These are phyloP conservation scores for Stenichneumon culpator DNA, from an alignment of 2,888 invertebrate species.

Conservation along the genomic window DNA sequence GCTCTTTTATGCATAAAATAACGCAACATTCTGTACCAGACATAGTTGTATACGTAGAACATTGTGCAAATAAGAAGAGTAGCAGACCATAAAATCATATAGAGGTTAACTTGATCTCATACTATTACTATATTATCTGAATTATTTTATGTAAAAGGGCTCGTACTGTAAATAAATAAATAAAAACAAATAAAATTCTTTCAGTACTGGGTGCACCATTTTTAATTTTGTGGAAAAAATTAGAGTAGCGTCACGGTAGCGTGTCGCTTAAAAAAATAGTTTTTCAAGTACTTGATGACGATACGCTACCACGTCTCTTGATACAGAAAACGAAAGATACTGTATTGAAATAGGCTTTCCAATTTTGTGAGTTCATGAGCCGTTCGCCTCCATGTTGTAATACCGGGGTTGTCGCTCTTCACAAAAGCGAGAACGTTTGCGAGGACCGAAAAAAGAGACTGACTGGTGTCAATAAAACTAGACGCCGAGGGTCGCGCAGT, in stretches of 20 bases:
- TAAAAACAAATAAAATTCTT: too few relatives aligned
- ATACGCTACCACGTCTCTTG: background rate
- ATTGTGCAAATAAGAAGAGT: slow-evolving; percentile 37
- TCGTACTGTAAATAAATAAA: too few relatives aligned
- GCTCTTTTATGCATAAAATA: slow-evolving; percentile 69
- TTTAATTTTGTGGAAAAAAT: too few relatives aligned
- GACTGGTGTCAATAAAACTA: slow-evolving; percentile 75
- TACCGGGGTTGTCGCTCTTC: slow-evolving; percentile 16
- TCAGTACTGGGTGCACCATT: too few relatives aligned
- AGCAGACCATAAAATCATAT: slow-evolving; percentile 40
- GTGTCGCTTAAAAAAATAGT: background rate
- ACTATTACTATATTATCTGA: too few relatives aligned
- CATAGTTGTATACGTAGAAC: slow-evolving; percentile 35
- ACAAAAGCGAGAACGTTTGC: slow-evolving; percentile 12
- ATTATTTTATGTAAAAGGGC: too few relatives aligned
- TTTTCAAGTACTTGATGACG: background rate
- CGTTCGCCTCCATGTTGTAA: slow-evolving; percentile 42
- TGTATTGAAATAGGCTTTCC: slow-evolving; percentile 69
- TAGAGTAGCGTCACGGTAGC: background rate
- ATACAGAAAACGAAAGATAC: slow-evolving; percentile 54
- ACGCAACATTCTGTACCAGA: slow-evolving; percentile 66
- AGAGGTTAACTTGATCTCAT: too few relatives aligned
- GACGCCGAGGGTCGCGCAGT: background rate
- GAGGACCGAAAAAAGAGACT: slow-evolving; percentile 54
- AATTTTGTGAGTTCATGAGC: slow-evolving; percentile 74